Percentiles rank a stretch among this genome's conserved stretches.
Evolutionary conservation across 2,888 invertebrate genomes (phyloP).

Genomic region (Drosophila stalkeri): DNA sequence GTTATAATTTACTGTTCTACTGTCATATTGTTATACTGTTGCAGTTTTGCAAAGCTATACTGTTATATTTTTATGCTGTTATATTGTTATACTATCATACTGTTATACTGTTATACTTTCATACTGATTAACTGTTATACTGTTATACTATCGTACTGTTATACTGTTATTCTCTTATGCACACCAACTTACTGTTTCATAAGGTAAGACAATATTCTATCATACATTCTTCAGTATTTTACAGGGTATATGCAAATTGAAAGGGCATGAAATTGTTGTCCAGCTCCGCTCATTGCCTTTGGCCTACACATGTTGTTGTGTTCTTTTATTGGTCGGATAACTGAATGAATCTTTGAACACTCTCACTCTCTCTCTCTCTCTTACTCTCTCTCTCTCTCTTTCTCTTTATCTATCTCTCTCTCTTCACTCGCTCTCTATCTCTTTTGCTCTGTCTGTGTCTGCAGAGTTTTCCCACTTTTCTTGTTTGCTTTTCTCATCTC

Average conservation of each 20-base stretch:
- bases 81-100: not conserved
- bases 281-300: constrained; percentile 34
- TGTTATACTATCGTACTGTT: not conserved
- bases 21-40: not conserved
- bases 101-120: not conserved
- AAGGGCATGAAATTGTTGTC: not conserved
- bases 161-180: not conserved
- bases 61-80: not conserved
- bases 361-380: not conserved
- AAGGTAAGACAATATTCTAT: not conserved
- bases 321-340: constrained; percentile 19
- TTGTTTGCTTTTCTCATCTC: constrained; percentile 14
- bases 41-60: not conserved
- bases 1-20: no score
- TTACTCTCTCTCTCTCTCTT: not conserved
- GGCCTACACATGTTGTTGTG: constrained; percentile 55
- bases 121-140: not conserved
- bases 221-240: not conserved
- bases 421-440: not conserved
- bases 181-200: no score
- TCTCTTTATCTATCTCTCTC: constrained; percentile 6
- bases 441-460: constrained; percentile 9
- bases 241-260: not conserved
- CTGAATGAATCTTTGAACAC: constrained; percentile 43
- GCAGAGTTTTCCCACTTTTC: constrained; percentile 31